Evolutionary conservation across 2,888 invertebrate genomes (phyloP), one percentile per base, ranked within the genome.

Genomic region (Phorcus lineatus): DNA sequence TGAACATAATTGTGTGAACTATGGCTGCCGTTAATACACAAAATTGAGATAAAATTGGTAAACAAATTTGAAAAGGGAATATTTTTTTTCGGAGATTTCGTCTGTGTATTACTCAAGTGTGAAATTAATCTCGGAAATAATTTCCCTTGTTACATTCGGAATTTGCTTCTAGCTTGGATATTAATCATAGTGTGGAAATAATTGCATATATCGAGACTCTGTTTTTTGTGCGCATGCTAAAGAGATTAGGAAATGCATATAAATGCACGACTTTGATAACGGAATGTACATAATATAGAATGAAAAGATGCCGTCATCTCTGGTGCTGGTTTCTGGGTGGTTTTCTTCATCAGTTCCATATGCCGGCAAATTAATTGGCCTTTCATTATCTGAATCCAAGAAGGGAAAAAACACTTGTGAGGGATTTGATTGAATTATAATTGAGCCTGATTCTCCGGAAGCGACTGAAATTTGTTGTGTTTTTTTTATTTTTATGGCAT

Each of bases 81-180:
- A 62, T 62, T 62, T 62, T n/a, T 62, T 62, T 62, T 47, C 47
- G 62, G n/a, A 62, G 28, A 62, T 62, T 62, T 62, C 17, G 62
- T 62, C 28, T 62, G 62, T 28, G 16, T 62, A 62, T 62, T 62
- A 28, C 62, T 62, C 62, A 62, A 24, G 62, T 62, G 62, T 62
- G 62, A 62, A 62, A 62, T 62, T 62, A 62, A 62, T 62, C 62
- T 28, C 28, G 62, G 17, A 62, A 62, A 62, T 62, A 62, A 28
- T 62, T 62, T 62, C 62, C 62, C 62, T 62, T 62, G 62, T 62
- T 62, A 62, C 62, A 11, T 22, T 28, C 62, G 62, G 62, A 62
- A 28, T 62, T 28, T 17, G 13, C 28, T 28, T 62, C 62, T 24
- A 28, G 28, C 62, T 62, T n/a, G 28, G 28, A 62, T 28, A 62